Base-by-base conservation (phyloP, 2,797 vertebrate genomes). In the Geotria australis region DNA sequence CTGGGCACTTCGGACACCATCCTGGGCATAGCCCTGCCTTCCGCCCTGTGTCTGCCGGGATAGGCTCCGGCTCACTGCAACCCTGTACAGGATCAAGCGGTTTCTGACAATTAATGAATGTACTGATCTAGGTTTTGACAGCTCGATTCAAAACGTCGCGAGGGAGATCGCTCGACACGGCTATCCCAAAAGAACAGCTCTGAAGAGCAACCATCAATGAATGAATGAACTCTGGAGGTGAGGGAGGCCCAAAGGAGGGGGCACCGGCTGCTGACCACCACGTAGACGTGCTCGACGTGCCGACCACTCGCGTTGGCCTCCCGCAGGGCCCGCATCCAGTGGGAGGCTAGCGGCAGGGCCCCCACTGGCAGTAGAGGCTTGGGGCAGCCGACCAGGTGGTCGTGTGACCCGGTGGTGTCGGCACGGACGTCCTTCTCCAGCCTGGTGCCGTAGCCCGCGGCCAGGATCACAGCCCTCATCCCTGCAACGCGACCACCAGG, bases 291-390 rank as follows among this genome's bases (percentile, higher is more conserved):
- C 62, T 75, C 69, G 61, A 73, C 70, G 10, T 38, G 24, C 24
- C 5, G 24, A 24, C 24, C 24, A 38, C 24, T 24, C 38, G 57
- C 66, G 11, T 57, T 60, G 1, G 65, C 67, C 1, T 56, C 55
- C 47, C 47, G 66, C 61, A 80, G 66, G 1, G 75, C 72, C 1
- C 59, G 62, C 13, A 77, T 66, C 79, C 79, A 81, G 67, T 74
- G 76, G 1, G 73, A 71, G 4, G 78, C 65, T 1, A 81, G 57
- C 0, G 69, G 66, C 0, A 65, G 57, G 7, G 9, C 48, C 8
- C 76, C 78, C 47, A 81, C 72, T 3, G 76, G 74, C 57, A 81
- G 70, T 60, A 81, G 67, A 8, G 78, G 73, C 63, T 81, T 81
- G 3, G 79, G 71, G 1, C 60, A 49, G 2, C 73, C 74, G 1